These are phyloP conservation scores for Rhagoletis pomonella DNA, from an alignment of 1,140 invertebrate genomes.

Conservation along the genomic window DNA sequence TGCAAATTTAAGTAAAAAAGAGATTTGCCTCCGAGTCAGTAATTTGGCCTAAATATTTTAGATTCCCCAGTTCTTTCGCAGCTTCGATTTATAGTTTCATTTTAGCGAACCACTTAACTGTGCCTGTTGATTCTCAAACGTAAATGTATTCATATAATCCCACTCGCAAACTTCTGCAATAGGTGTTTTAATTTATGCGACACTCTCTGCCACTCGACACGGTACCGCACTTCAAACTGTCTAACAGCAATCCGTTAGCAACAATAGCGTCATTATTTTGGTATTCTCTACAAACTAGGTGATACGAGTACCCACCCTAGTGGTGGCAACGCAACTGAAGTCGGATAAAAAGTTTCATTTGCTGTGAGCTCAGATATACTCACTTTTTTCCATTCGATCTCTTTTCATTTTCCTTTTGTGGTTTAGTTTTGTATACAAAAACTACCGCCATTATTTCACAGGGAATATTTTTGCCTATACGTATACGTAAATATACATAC, in stretches of 20 bases:
- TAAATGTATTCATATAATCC: no score
- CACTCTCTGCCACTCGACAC: slow-evolving; percentile 35
- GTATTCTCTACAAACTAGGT: not conserved
- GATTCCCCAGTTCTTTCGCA: no score
- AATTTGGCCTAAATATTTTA: no score
- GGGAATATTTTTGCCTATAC: no score
- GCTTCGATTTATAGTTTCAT: no score
- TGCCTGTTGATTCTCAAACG: no score
- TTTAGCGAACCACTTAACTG: no score
- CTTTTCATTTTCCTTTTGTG: slow-evolving; percentile 23
- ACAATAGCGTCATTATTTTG: not conserved
- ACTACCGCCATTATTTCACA: not conserved
- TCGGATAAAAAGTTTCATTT: slow-evolving; percentile 24
- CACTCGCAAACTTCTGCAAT: slow-evolving; percentile 6
- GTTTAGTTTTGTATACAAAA: not conserved
- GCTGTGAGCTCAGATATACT: not conserved
- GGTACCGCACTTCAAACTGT: not conserved
- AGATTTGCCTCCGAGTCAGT: no score
- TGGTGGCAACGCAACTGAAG: slow-evolving; percentile 1
- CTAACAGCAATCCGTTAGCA: not conserved
- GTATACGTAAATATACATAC: no score
- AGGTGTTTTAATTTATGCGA: slow-evolving; percentile 39
- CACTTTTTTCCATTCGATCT: not conserved
- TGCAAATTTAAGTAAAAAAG: no score
- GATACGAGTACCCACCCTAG: not conserved